These are phyloP conservation scores for Orthonevra nobilis DNA, from an alignment of 2,888 invertebrate species.

Conservation along the genomic window DNA sequence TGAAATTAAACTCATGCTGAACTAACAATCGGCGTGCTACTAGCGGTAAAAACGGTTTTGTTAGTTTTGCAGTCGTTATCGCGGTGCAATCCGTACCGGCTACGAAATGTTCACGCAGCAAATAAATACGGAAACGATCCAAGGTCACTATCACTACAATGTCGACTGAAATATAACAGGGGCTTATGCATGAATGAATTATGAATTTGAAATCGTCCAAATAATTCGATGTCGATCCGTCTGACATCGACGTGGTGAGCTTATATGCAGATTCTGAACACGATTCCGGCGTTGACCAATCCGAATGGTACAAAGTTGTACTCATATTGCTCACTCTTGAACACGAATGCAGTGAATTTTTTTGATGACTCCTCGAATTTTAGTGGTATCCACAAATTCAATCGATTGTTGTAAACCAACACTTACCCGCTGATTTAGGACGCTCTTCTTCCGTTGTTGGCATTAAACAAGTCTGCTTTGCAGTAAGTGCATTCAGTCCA, in stretches of 20 bases:
- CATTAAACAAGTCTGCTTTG: too few species aligned
- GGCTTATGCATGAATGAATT: neutral
- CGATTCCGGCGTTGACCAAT: neutral
- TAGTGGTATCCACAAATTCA: neutral
- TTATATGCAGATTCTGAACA: neutral
- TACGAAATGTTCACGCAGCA: neutral
- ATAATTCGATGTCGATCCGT: neutral
- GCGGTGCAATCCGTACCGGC: slow-evolving; percentile 17
- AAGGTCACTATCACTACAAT: neutral
- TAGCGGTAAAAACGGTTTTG: slow-evolving; percentile 3
- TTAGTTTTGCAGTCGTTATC: neutral
- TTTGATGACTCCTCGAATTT: neutral
- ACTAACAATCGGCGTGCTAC: slow-evolving; percentile 4
- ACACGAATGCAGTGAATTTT: slow-evolving; percentile 1
- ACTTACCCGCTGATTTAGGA: too few species aligned
- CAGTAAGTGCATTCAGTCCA: too few species aligned
- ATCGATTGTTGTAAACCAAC: neutral
- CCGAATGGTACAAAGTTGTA: slow-evolving; percentile 3
- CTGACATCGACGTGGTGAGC: neutral
- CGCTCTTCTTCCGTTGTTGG: too few species aligned
- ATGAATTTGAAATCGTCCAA: neutral
- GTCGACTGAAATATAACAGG: slow-evolving; percentile 12
- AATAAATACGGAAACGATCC: neutral
- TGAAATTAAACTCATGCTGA: slow-evolving; percentile 11
- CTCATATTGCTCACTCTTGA: neutral